Base-by-base conservation (phyloP, 2,888 invertebrate genomes). In the Cephus rjabovi region DNA sequence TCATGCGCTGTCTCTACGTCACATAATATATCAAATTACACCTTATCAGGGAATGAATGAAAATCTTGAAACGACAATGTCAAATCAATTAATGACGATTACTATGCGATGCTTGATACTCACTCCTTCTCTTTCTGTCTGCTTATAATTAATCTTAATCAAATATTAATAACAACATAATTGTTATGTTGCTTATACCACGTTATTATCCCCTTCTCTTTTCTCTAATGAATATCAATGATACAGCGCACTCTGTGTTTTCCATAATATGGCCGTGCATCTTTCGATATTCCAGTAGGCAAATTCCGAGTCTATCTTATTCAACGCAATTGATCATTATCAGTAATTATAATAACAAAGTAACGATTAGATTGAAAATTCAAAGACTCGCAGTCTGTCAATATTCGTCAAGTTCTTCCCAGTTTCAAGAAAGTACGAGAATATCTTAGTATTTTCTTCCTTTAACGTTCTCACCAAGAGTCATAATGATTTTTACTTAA, bases 101-200 rank as follows among this genome's bases (percentile, higher is more conserved):
- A 86, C 82, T 83, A 84, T 85, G 23, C 56, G 86, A 86, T 90
- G 90, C 90, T 91, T 91, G 89, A 89, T 89, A 90, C 89, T 91
- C 90, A 90, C 91, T 91, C 91, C 91, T 91, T 91, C 91, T 91
- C 91, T 91, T 91, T 91, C 91, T 91, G 90, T 90, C 89, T 90
- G 90, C 91, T 91, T 91, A 87, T 85, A 83, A 88, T 89, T 89
- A 89, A 89, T 89, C 86, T 86, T 87, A 87, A 85, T 76, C 35
- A 11, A 56, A 73, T 71, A 56, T 31, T 75, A 77, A 82, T 77
- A 84, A 84, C 79, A 84, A 85, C 80, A 70, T 77, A 77, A 81
- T 75, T 82, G 81, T 77, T 81, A 82, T 84, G 83, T 87, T 84
- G 87, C 88, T 87, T 86, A 80, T 86, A 82, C 85, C 81, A 86